Base-by-base conservation (phyloP, 2,113 vertebrate genomes). In the Nannobrachium achirus region DNA sequence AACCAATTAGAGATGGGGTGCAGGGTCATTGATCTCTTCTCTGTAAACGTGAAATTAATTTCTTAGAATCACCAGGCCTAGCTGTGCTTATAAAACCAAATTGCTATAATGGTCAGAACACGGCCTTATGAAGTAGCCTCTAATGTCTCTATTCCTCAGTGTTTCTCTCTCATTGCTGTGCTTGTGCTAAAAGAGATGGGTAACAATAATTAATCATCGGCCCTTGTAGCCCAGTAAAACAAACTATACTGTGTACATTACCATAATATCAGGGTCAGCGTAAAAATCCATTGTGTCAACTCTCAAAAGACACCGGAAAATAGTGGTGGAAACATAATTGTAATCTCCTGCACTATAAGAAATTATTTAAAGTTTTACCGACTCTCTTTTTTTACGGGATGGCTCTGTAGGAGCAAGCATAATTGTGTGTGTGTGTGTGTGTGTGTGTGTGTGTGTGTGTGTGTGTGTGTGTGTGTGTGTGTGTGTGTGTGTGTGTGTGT, bases 41-140 rank as follows among this genome's bases (percentile, higher is more conserved):
- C 67, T 18, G 41, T 79, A 76, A 79, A 84, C 62, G 78, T 74
- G 67, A 87, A 81, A 84, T 83, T 73, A 76, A 80, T 87, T 85
- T 72, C 83, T 80, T 74, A 69, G 63, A 63, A 83, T 80, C 68
- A 56, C 42, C 11, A 13, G 39, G 39, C 56, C 50, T 45, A 19
- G 33, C 62, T 69, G 76, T 77, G 75, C 79, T 77, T 83, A 72
- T 86, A 77, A 76, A 84, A 66, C 56, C 67, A 81, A 86, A 84
- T 78, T 73, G 64, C 56, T 0, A 10, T 74, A 55, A 19, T 51
- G 57, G 51, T 62, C 57, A 18, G 71, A 70, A 7, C 33, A 38
- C 7, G 14, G 25, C 25, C 25, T 25, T 18, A 52, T 18, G 7
- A 10, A 52, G 16, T 7, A 52, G 50, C 11, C 50, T 18, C 50